phyloP scores from a whole-genome alignment of 2,888 invertebrate species.

The Chrysomela aeneicollis region DNA sequence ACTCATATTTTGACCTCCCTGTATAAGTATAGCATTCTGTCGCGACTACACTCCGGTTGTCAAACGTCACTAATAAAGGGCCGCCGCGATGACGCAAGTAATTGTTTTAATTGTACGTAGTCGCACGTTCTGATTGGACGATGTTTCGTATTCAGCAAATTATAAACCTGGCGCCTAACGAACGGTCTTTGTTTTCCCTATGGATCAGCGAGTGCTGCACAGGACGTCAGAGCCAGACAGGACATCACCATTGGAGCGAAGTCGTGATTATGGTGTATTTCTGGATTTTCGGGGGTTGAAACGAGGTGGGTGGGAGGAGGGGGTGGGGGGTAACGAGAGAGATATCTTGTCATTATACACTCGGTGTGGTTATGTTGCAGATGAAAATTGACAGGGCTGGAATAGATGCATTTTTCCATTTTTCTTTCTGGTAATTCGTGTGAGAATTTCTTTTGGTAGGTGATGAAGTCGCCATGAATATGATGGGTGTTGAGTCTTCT shows the following conservation, averaged over 20 bases:
- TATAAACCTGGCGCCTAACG: slow-evolving; percentile 47
- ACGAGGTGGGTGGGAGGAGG: slow-evolving; percentile 26
- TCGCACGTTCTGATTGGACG: slow-evolving; percentile 37
- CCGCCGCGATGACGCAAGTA: slow-evolving; percentile 28
- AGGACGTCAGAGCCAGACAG: slow-evolving; percentile 41
- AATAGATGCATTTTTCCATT: not conserved
- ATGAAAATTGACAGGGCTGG: slow-evolving; percentile 24
- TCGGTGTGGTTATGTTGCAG: slow-evolving; percentile 42
- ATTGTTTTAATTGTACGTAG: slow-evolving; percentile 42
- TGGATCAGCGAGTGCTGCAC: slow-evolving; percentile 32
- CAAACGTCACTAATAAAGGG: slow-evolving; percentile 27
- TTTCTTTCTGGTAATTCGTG: slow-evolving; percentile 39
- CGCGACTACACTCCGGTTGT: slow-evolving; percentile 24
- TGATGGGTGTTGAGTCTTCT: too few species aligned
- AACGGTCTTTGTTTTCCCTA: slow-evolving; percentile 44
- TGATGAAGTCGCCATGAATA: too few species aligned
- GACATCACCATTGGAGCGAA: not conserved
- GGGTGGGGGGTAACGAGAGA: slow-evolving; percentile 53
- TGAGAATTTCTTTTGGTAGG: too few species aligned
- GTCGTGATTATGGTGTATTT: slow-evolving; percentile 57
- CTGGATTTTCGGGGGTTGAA: slow-evolving; percentile 48
- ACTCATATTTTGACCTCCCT: too few species aligned
- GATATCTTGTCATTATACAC: slow-evolving; percentile 60
- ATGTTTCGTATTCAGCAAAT: slow-evolving; percentile 43
- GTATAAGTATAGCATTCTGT: too few species aligned